Percentiles rank a stretch among this genome's conserved stretches.
Evolutionary conservation across 2,797 vertebrate genomes (phyloP).

Genomic region (Ptychobarbus kaznakovi): DNA sequence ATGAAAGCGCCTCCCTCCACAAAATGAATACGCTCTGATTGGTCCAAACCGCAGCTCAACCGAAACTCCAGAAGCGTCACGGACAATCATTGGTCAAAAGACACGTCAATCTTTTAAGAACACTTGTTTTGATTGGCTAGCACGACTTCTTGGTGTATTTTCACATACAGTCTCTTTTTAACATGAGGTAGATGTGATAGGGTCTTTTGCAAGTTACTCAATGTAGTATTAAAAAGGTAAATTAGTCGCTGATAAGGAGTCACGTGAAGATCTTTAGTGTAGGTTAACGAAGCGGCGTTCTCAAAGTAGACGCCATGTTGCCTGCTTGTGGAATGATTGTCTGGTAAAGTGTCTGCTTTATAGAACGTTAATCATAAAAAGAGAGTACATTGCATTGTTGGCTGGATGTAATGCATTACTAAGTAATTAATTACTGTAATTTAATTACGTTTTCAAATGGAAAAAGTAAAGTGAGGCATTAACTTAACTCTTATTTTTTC

Average conservation of each 20-base stretch:
- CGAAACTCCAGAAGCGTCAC: fast-evolving
- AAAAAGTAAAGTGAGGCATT: too few relatives aligned
- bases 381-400: background rate
- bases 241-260: background rate
- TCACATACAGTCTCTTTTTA: background rate
- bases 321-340: background rate
- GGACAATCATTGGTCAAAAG: conserved; percentile 59
- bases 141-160: background rate
- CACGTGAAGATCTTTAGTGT: background rate
- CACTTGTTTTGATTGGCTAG: background rate
- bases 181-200: too few relatives aligned
- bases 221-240: background rate
- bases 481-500: too few relatives aligned
- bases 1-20: conserved; percentile 49
- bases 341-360: background rate
- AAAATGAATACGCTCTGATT: conserved; percentile 60
- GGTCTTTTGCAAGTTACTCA: background rate
- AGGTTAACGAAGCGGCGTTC: background rate
- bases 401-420: too few relatives aligned
- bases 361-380: background rate
- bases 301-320: background rate
- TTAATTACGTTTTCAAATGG: too few relatives aligned
- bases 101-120: conserved; percentile 59
- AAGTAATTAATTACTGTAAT: too few relatives aligned
- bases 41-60: conserved; percentile 49